phyloP scores from a whole-genome alignment of 1,140 invertebrate species.

The Macrotrachela quadricornifera region DNA sequence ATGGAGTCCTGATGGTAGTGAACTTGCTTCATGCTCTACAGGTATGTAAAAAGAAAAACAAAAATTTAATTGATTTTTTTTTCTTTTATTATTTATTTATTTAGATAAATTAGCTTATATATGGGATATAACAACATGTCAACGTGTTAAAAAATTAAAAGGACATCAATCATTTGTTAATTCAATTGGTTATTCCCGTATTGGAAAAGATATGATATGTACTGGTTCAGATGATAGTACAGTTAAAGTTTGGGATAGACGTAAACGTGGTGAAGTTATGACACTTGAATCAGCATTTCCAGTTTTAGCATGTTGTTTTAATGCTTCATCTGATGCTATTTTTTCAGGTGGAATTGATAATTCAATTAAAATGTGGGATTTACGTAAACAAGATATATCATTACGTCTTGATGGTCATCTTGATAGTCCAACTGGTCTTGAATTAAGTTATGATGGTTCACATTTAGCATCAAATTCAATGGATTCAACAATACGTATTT shows the following conservation, averaged over 20 bases:
- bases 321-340: conserved; percentile 76
- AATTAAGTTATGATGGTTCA: conserved; percentile 76
- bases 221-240: conserved; percentile 87
- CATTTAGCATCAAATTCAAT: conserved; percentile 81
- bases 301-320: conserved; percentile 75
- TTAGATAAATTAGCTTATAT: conserved; percentile 76
- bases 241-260: conserved; percentile 57
- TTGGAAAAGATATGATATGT: conserved; percentile 65
- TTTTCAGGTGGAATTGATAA: conserved; percentile 85
- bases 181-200: conserved; percentile 42
- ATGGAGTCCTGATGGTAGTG: conserved; percentile 46
- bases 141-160: conserved; percentile 69
- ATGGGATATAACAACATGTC: conserved; percentile 74
- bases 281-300: conserved; percentile 58
- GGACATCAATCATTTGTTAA: conserved; percentile 64
- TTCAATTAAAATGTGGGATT: conserved; percentile 87
- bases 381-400: conserved; percentile 64
- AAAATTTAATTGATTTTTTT: too few species aligned
- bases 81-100: too few species aligned
- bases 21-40: too few species aligned
- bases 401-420: conserved; percentile 67
- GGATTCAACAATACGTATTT: conserved; percentile 64
- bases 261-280: conserved; percentile 56
- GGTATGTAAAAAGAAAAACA: too few species aligned
- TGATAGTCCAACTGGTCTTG: conserved; percentile 78